These are phyloP conservation scores for Hemicrepidius hirtus DNA, from an alignment of 2,888 invertebrate species.

Conservation along the genomic window DNA sequence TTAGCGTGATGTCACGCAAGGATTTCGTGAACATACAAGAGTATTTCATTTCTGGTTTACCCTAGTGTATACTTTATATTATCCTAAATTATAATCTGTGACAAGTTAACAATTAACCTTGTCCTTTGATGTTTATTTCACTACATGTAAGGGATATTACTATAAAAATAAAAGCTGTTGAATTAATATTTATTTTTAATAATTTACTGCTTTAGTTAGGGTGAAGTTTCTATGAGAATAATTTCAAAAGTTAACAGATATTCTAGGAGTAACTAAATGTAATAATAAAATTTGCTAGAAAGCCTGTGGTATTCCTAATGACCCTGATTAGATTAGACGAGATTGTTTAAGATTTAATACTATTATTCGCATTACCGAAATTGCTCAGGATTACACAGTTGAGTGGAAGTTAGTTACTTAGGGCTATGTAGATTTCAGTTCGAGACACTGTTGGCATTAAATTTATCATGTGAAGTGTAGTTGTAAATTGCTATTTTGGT, in stretches of 20 bases:
- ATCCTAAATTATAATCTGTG: not conserved
- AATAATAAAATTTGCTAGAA: slow-evolving; percentile 38
- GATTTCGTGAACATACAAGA: slow-evolving; percentile 11
- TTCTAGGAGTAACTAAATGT: not conserved
- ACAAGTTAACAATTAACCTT: not conserved
- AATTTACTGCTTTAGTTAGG: no score
- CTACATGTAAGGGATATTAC: not conserved
- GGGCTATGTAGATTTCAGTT: slow-evolving; percentile 30
- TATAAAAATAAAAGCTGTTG: no score
- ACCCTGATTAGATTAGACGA: slow-evolving; percentile 42
- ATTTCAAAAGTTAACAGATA: not conserved
- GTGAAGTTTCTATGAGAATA: no score
- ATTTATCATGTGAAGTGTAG: slow-evolving; percentile 35
- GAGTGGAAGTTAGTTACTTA: slow-evolving; percentile 42
- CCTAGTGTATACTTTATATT: not conserved
- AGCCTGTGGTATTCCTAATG: slow-evolving; percentile 36
- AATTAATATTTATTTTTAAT: no score
- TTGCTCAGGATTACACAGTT: slow-evolving; percentile 43
- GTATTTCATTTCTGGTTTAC: slow-evolving; percentile 8
- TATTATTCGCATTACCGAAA: slow-evolving; percentile 44
- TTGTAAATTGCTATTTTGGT: not conserved
- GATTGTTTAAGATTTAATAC: slow-evolving; percentile 48
- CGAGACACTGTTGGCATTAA: slow-evolving; percentile 20
- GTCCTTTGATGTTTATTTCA: not conserved
- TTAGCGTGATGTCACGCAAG: slow-evolving; percentile 40